These are phyloP conservation scores for Alloplasta piceator DNA, from an alignment of 2,888 invertebrate species.

Conservation along the genomic window DNA sequence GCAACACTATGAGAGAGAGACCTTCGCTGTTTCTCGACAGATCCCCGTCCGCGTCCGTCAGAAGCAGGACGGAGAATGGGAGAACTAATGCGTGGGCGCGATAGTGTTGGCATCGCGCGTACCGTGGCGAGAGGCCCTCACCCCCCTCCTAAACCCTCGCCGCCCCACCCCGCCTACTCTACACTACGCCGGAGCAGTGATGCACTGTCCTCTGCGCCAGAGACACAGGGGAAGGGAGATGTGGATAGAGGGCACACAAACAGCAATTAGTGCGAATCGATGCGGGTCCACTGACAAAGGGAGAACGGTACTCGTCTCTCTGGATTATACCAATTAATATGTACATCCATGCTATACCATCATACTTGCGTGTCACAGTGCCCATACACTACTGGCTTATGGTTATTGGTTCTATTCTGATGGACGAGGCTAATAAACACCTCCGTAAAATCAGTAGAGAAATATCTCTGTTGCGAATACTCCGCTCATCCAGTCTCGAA, in stretches of 20 bases:
- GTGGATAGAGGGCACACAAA: slow-evolving; percentile 42
- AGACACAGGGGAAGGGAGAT: neutral
- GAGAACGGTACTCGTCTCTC: slow-evolving; percentile 53
- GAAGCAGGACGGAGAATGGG: neutral
- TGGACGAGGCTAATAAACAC: slow-evolving; percentile 3
- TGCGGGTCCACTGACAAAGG: slow-evolving; percentile 63
- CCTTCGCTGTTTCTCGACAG: neutral
- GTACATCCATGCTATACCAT: slow-evolving; percentile 54
- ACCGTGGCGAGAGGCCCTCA: slow-evolving; percentile 22
- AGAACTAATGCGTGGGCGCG: slow-evolving; percentile 6
- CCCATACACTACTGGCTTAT: neutral
- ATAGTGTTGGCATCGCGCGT: slow-evolving; percentile 27
- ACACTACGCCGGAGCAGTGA: neutral
- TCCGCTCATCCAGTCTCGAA: no score
- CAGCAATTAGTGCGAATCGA: slow-evolving; percentile 63
- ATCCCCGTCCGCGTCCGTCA: neutral
- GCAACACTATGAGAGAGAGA: no score
- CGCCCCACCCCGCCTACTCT: neutral
- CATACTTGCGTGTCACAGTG: slow-evolving; percentile 43
- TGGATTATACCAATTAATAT: slow-evolving; percentile 63
- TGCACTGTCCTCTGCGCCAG: neutral
- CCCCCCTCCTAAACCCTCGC: neutral
- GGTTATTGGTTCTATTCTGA: slow-evolving; percentile 3
- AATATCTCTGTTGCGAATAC: no score
- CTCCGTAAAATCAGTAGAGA: neutral